Conservation (phyloP, 92 coral and sea anemone species). For the Palythoa grandis region DNA sequence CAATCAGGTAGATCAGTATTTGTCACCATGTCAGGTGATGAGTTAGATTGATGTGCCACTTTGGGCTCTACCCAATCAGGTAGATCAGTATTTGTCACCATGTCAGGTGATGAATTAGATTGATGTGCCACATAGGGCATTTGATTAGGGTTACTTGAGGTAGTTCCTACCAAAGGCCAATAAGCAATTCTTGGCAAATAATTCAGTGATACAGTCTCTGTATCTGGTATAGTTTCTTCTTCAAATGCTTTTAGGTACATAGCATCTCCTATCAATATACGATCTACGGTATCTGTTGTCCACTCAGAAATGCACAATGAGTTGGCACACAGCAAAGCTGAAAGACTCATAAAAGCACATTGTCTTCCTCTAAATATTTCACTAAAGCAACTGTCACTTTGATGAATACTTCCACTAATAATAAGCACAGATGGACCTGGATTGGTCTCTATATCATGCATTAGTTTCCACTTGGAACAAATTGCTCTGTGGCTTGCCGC, state of each 20-base stretch:
- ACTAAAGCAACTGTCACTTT: too few species aligned
- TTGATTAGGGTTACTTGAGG: conserved; percentile 17
- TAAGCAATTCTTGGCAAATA: conserved; percentile 20
- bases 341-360: too few species aligned
- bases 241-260: too few species aligned
- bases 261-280: too few species aligned
- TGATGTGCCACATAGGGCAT: conserved; percentile 24
- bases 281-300: too few species aligned
- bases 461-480: conserved; percentile 40
- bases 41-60: conserved; percentile 10
- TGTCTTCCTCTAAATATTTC: too few species aligned
- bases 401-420: too few species aligned
- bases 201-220: conserved; percentile 16
- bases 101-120: conserved; percentile 23
- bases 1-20: too few species aligned
- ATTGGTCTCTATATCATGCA: conserved; percentile 34
- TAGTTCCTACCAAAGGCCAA: conserved; percentile 30
- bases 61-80: conserved; percentile 9
- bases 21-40: too few species aligned
- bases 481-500: conserved; percentile 24
- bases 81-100: too few species aligned
- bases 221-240: background rate
- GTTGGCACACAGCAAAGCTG: conserved; percentile 39
- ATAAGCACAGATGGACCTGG: conserved; percentile 37
- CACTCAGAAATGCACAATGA: conserved; percentile 33